Evolutionary conservation across 2,888 invertebrate species (phyloP).

Genomic region (Seira ritae): DNA sequence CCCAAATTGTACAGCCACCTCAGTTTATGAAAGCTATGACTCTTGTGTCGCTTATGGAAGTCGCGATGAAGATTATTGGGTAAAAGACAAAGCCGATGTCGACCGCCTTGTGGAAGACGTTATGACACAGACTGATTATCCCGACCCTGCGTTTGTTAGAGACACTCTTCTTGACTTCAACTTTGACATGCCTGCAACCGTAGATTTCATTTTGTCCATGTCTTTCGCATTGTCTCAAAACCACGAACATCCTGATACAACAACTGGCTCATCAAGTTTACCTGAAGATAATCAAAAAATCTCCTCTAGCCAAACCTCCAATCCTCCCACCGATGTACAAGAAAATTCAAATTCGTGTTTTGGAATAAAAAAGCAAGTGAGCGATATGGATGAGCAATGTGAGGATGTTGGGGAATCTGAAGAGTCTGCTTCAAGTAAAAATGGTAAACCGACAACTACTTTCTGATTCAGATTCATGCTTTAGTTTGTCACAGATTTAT

Average conservation of each 20-base stretch:
- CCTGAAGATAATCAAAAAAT: not conserved
- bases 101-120: slow-evolving; percentile 72
- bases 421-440: slow-evolving; percentile 44
- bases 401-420: slow-evolving; percentile 57
- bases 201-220: slow-evolving; percentile 64
- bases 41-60: slow-evolving; percentile 39
- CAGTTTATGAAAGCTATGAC: slow-evolving; percentile 53
- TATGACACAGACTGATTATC: slow-evolving; percentile 73
- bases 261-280: slow-evolving; percentile 35
- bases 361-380: slow-evolving; percentile 44
- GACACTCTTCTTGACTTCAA: slow-evolving; percentile 72
- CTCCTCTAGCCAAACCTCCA: slow-evolving; percentile 31
- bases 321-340: slow-evolving; percentile 35
- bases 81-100: slow-evolving; percentile 65
- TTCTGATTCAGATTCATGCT: not conserved
- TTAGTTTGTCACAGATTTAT: not conserved
- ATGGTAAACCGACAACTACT: slow-evolving; percentile 25
- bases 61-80: slow-evolving; percentile 69
- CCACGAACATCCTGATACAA: slow-evolving; percentile 32
- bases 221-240: slow-evolving; percentile 57
- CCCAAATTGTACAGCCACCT: slow-evolving; percentile 42
- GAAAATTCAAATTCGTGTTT: slow-evolving; percentile 5
- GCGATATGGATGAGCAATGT: slow-evolving; percentile 59
- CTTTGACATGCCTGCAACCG: slow-evolving; percentile 69
- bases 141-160: slow-evolving; percentile 71